A percentile compares a stretch with the other conserved stretches of the same genome.
Conservation (phyloP, 2,113 vertebrate species). For the Pycnonotus jocosus region DNA sequence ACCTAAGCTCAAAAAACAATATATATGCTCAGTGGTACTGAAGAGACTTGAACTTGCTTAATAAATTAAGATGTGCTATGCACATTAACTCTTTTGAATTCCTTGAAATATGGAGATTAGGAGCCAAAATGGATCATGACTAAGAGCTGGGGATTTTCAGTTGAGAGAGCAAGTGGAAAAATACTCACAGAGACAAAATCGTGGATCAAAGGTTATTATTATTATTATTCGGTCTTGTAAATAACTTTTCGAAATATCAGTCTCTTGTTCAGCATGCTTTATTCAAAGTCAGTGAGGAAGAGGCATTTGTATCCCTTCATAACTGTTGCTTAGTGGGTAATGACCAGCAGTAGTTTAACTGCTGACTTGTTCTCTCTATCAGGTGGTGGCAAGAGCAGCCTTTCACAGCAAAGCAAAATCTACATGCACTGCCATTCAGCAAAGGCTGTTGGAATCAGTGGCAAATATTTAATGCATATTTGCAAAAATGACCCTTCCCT, state of each 20-base stretch:
- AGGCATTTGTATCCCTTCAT: background rate
- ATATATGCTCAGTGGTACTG: background rate
- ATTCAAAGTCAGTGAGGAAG: background rate
- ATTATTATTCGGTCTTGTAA: background rate
- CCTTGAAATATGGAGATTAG: background rate
- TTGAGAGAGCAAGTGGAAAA: background rate
- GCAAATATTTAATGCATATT: background rate
- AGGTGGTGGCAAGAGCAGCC: background rate
- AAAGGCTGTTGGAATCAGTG: background rate
- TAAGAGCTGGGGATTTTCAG: background rate
- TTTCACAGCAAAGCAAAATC: background rate
- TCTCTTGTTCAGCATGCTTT: background rate
- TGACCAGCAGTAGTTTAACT: background rate
- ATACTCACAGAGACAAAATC: background rate
- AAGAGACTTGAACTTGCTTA: background rate
- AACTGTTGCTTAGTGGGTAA: background rate
- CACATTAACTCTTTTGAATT: background rate
- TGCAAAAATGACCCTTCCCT: background rate
- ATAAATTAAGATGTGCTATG: background rate
- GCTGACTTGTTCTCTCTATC: constrained; percentile 25
- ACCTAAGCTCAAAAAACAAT: background rate
- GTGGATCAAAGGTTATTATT: background rate
- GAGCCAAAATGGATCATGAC: background rate
- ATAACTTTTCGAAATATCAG: background rate
- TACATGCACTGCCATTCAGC: background rate